Evolutionary conservation across 2,113 vertebrate species (phyloP).

Genomic region (Oplegnathus fasciatus): DNA sequence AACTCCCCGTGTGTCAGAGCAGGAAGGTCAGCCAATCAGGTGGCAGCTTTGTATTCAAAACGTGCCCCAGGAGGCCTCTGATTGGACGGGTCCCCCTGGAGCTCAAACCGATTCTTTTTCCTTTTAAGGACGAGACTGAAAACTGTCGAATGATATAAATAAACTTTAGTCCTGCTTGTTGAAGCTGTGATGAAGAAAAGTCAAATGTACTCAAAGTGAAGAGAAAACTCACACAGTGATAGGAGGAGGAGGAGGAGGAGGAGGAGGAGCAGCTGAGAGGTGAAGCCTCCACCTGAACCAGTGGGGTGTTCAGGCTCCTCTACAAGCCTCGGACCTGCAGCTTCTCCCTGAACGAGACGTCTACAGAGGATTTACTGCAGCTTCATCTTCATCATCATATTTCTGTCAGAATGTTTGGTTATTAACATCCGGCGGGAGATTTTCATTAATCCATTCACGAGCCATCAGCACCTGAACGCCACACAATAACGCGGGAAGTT

Average conservation of each 20-base stretch:
- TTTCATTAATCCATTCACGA: no score
- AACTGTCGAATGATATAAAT: conserved; percentile 92
- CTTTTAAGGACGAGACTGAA: conserved; percentile 63
- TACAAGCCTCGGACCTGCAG: neutral
- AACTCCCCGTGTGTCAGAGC: conserved; percentile 78
- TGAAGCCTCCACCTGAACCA: no score
- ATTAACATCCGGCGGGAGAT: no score
- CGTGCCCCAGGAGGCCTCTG: conserved; percentile 14
- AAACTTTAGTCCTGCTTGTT: conserved; percentile 83
- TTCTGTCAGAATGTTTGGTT: no score
- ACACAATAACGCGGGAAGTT: no score
- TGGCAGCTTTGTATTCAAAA: neutral
- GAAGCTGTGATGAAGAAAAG: conserved; percentile 90
- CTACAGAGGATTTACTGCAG: neutral
- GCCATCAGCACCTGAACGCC: no score
- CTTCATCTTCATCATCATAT: neutral
- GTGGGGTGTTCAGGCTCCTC: no score
- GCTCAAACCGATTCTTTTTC: neutral
- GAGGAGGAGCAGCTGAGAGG: neutral
- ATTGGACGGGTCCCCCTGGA: conserved; percentile 39
- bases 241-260: conserved; percentile 3
- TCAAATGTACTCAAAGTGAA: conserved; percentile 72
- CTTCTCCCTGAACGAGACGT: neutral
- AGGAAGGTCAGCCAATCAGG: conserved; percentile 69
- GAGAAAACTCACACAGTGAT: conserved; percentile 21